Conservation (phyloP, 2,113 vertebrate species). For the Scopus umbretta region DNA sequence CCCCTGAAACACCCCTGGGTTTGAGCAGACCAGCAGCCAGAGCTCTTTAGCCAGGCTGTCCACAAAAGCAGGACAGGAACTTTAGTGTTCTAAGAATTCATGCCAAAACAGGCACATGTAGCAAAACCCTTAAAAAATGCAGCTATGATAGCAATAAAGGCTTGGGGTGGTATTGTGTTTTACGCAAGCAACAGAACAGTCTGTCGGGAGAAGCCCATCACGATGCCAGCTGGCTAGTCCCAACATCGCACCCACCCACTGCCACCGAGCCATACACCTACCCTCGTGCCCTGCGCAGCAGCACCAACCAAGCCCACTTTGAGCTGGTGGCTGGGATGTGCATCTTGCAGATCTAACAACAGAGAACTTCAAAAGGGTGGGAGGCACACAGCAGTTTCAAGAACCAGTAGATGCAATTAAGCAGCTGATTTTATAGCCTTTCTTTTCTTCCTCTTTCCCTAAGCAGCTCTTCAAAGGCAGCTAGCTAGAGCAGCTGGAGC, state of each 20-base stretch:
- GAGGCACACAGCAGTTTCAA: background rate
- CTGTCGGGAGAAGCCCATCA: background rate
- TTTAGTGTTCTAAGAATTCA: background rate
- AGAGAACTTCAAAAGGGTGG: background rate
- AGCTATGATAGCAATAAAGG: background rate
- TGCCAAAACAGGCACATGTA: background rate
- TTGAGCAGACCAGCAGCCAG: background rate
- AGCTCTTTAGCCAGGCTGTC: background rate
- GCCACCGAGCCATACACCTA: fast-evolving
- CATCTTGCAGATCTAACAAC: background rate
- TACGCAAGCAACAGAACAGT: background rate
- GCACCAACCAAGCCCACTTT: background rate
- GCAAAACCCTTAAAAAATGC: background rate
- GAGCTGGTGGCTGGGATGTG: background rate
- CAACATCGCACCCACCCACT: background rate
- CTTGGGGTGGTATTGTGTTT: background rate
- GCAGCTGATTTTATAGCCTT: background rate
- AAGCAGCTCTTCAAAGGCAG: background rate
- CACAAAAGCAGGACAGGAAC: background rate
- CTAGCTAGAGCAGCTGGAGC: background rate
- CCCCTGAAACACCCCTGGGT: background rate
- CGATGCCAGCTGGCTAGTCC: fast-evolving
- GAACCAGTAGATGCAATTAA: background rate
- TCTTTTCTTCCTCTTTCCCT: background rate
- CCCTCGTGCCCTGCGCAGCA: fast-evolving